Base-by-base conservation (phyloP, 2,888 invertebrate genomes). In the Mallateleia sp. region DNA sequence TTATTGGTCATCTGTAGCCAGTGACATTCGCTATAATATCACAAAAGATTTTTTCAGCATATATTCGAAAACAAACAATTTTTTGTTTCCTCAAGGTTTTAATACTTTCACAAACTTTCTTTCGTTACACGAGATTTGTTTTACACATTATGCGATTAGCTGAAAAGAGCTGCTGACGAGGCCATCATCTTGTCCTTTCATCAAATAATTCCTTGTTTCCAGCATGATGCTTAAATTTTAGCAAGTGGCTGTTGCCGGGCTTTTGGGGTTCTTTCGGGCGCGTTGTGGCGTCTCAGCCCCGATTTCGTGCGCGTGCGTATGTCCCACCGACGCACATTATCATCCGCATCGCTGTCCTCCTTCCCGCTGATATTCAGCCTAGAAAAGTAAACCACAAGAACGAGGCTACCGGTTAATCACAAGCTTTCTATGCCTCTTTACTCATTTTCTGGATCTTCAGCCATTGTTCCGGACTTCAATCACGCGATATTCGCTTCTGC, bases 161-260 rank as follows among this genome's bases (percentile, higher is more conserved):
- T 20, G 58, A 52, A 64, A 75, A 64, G 34, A 42, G 42, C 34
- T 32, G 20, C 42, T 93, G 92, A 93, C 93, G 93, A 92, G 92
- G 89, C 89, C 88, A 90, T 91, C 91, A 91, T 92, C 90, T 90
- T 90, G 90, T 89, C 88, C 87, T 89, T 90, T 89, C 88, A 84
- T 72, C 89, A 91, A 87, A 78, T 90, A 92, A 93, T 92, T 91
- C 90, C 89, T 85, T 89, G 91, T 92, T 92, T 91, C 90, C 89
- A 91, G 89, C 91, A 93, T 93, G 93, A 93, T 92, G 89, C 91
- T 91, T 89, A 90, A 91, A 93, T 92, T 91, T 90, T 88, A 89
- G 91, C 92, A 92, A 93, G 93, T 93, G 92, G 92, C 91, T 92
- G 93, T 91, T 92, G 91, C 91, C 85, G 89, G 67, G 92, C 92